Conservation (phyloP, 2,888 invertebrate genomes). For the Volucella bombylans region DNA sequence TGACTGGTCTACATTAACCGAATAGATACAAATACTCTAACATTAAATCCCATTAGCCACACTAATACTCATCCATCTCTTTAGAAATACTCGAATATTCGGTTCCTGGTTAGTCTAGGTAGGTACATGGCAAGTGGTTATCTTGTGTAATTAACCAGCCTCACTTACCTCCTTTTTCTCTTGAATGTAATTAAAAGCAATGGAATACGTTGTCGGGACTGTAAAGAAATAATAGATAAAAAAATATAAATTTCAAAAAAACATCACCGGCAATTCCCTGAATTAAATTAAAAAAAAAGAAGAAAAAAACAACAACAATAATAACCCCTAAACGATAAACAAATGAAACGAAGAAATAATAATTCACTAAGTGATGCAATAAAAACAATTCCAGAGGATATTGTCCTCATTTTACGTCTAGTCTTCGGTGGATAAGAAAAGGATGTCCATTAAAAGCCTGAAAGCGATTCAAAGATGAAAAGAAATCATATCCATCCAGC, state of each 20-base stretch:
- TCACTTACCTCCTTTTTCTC: slow-evolving; percentile 61
- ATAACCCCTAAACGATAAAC: slow-evolving; percentile 49
- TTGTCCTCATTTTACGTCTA: slow-evolving; percentile 19
- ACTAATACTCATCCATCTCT: neutral
- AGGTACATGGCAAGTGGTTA: slow-evolving; percentile 44
- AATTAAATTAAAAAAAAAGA: slow-evolving; percentile 31
- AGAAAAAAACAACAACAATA: neutral
- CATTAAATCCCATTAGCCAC: slow-evolving; percentile 2
- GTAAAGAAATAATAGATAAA: slow-evolving; percentile 31
- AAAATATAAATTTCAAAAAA: slow-evolving; percentile 21
- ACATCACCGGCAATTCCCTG: slow-evolving; percentile 56
- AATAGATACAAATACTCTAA: slow-evolving; percentile 45
- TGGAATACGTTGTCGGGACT: slow-evolving; percentile 62
- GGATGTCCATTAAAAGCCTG: slow-evolving; percentile 53
- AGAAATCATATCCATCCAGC: slow-evolving; percentile 13
- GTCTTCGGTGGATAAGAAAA: slow-evolving; percentile 38
- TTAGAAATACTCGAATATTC: slow-evolving; percentile 2
- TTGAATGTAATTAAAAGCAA: slow-evolving; percentile 70
- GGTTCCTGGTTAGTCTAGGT: slow-evolving; percentile 20
- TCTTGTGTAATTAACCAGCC: slow-evolving; percentile 70
- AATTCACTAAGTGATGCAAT: slow-evolving; percentile 71
- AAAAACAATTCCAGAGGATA: slow-evolving; percentile 64
- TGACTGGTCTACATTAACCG: slow-evolving; percentile 31
- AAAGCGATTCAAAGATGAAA: slow-evolving; percentile 48
- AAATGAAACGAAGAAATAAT: slow-evolving; percentile 69